These are phyloP conservation scores for Bursaphelenchus mucronatus DNA, from an alignment of 1,140 invertebrate genomes.

Conservation along the genomic window DNA sequence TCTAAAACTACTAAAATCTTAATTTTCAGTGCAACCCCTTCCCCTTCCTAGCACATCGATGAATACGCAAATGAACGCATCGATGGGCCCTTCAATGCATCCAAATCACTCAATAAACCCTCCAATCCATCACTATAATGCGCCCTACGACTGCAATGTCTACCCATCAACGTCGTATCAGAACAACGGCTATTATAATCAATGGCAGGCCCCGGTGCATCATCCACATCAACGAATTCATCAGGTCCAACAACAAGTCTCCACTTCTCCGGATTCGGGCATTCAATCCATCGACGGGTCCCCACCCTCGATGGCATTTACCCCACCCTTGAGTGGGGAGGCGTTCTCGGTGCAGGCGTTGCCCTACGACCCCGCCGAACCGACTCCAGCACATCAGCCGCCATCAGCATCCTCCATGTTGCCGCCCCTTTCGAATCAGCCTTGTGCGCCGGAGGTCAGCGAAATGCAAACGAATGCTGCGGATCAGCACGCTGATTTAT, in stretches of 20 bases:
- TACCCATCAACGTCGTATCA: not conserved
- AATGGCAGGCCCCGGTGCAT: not conserved
- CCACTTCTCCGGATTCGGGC: slow-evolving; percentile 44
- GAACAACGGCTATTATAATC: slow-evolving; percentile 3
- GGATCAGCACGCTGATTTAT: slow-evolving; percentile 38
- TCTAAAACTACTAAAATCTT: not conserved
- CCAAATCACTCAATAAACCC: not conserved
- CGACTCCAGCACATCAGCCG: not conserved
- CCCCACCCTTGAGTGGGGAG: slow-evolving; percentile 41
- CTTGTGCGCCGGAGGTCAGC: not conserved
- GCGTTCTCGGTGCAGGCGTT: slow-evolving; percentile 41
- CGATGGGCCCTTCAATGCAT: not conserved
- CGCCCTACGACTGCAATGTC: slow-evolving; percentile 7
- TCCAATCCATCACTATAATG: not conserved
- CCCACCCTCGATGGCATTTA: slow-evolving; percentile 37
- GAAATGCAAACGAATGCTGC: slow-evolving; percentile 12
- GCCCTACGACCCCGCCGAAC: not conserved
- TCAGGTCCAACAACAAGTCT: slow-evolving; percentile 33
- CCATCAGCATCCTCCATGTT: not conserved
- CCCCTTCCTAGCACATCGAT: not conserved
- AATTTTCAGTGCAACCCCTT: not conserved
- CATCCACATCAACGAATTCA: slow-evolving; percentile 12
- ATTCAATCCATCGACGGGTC: slow-evolving; percentile 50
- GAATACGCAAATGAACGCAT: not conserved
- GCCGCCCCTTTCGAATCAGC: slow-evolving; percentile 9